Conservation (phyloP, 1,140 invertebrate species). For the Acromyrmex echinatior region DNA sequence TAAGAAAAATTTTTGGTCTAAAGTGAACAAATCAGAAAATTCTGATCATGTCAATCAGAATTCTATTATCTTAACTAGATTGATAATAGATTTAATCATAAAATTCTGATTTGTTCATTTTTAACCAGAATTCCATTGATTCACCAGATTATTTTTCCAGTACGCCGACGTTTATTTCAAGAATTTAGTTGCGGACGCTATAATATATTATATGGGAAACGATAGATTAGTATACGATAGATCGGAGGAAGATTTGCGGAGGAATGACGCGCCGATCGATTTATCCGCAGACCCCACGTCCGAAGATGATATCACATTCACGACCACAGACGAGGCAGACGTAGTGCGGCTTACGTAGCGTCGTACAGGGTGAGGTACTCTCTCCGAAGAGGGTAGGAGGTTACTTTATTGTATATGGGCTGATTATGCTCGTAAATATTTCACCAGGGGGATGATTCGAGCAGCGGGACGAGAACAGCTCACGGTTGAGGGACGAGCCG, state of each 20-base stretch:
- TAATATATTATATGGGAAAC: neutral
- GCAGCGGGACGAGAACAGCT: slow-evolving; percentile 63
- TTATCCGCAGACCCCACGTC: neutral
- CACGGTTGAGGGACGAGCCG: slow-evolving; percentile 48
- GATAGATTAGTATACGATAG: neutral
- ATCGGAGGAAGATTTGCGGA: slow-evolving; percentile 2
- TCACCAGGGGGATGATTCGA: slow-evolving; percentile 73
- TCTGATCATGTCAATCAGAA: no score
- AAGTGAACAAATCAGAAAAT: no score
- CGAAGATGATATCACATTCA: slow-evolving; percentile 46
- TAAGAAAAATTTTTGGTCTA: no score
- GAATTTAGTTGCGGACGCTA: slow-evolving; percentile 2
- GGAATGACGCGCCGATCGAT: slow-evolving; percentile 22
- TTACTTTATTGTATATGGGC: slow-evolving; percentile 77
- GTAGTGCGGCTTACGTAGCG: neutral
- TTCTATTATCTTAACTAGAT: no score
- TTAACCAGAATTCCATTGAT: no score
- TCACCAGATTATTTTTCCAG: no score
- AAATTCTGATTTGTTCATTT: no score
- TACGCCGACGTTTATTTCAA: neutral
- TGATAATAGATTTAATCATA: no score
- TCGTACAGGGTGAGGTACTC: neutral
- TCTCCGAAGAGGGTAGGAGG: slow-evolving; percentile 8
- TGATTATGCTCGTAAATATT: slow-evolving; percentile 82
- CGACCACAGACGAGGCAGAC: slow-evolving; percentile 38